These are phyloP conservation scores for Equus quagga DNA, from an alignment of 2,113 vertebrate species.

Conservation along the genomic window DNA sequence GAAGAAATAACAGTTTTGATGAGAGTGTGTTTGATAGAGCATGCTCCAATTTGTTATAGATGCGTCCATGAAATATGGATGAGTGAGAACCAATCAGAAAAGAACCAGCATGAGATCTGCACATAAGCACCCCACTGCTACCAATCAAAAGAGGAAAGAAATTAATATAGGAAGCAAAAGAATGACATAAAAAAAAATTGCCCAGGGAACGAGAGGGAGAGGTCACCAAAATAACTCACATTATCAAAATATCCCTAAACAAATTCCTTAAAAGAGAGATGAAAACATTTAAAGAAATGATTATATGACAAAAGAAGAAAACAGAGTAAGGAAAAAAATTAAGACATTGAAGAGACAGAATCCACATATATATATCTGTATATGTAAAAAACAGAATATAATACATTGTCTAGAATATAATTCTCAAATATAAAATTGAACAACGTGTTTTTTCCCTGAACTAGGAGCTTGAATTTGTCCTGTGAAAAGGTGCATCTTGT, in stretches of 20 bases:
- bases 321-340: neutral
- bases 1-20: neutral
- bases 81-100: neutral
- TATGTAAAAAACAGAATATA: neutral
- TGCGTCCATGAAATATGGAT: neutral
- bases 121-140: neutral
- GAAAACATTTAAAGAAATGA: neutral
- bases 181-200: neutral
- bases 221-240: neutral
- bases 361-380: neutral
- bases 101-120: neutral
- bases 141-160: neutral
- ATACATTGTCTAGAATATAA: neutral
- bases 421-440: neutral
- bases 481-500: neutral
- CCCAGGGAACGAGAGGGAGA: neutral
- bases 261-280: conserved; percentile 2
- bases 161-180: neutral
- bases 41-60: neutral
- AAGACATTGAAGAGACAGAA: neutral
- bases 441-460: fast-evolving
- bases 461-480: neutral
- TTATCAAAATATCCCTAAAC: neutral
- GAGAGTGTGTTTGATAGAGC: neutral
- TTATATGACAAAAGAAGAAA: neutral